Conservation (phyloP, 2,888 invertebrate genomes). For the Yponomeuta malinellus region DNA sequence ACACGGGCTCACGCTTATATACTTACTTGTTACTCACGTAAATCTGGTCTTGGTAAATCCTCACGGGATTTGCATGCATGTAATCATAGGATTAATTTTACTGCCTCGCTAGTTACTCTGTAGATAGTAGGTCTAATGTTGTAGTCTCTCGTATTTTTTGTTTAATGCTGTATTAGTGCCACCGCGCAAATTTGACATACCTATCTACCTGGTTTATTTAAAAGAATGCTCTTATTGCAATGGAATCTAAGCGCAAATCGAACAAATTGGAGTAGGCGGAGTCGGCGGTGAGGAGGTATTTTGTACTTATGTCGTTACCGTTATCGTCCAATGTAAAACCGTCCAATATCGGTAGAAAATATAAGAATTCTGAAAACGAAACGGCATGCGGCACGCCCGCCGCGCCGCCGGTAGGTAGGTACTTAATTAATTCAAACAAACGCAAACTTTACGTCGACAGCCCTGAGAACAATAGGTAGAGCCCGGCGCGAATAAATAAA, state of each 20-base stretch:
- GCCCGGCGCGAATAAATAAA: slow-evolving; percentile 46
- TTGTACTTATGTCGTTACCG: too few species aligned
- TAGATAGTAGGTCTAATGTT: not conserved
- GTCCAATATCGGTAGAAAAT: not conserved
- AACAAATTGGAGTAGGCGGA: too few species aligned
- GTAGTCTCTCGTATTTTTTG: too few species aligned
- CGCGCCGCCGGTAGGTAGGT: not conserved
- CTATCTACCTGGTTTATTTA: too few species aligned
- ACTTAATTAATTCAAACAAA: slow-evolving; percentile 16
- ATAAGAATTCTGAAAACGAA: not conserved
- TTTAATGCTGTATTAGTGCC: too few species aligned
- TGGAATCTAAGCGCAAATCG: too few species aligned
- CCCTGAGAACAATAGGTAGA: slow-evolving; percentile 38
- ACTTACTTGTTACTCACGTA: not conserved
- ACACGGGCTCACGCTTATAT: not conserved
- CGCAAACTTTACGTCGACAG: slow-evolving; percentile 19
- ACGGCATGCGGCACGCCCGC: not conserved
- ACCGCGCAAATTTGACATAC: too few species aligned
- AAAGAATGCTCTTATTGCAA: too few species aligned
- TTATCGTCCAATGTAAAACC: too few species aligned
- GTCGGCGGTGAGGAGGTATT: too few species aligned
- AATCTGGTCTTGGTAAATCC: not conserved
- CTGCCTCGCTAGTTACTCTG: not conserved
- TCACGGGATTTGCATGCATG: not conserved
- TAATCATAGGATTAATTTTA: not conserved